These are phyloP conservation scores for Periphyllus acericola DNA, from an alignment of 2,888 invertebrate species.

Conservation along the genomic window DNA sequence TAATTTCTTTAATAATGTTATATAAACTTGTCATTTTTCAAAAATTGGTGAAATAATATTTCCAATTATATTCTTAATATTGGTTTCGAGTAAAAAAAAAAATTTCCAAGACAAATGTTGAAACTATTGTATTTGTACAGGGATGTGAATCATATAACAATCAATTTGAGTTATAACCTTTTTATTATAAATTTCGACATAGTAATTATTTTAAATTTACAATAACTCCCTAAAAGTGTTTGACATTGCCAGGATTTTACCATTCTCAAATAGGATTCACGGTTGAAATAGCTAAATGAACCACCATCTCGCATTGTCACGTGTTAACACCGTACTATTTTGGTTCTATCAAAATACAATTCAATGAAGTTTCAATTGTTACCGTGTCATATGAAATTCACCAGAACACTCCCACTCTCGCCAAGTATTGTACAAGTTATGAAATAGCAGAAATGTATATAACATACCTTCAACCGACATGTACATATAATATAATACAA, in stretches of 20 bases:
- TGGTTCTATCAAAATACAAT: slow-evolving; percentile 15
- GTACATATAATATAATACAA: neutral
- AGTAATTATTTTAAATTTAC: neutral
- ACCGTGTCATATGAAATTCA: neutral
- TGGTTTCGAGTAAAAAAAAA: no score
- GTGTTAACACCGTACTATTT: neutral
- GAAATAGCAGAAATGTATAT: neutral
- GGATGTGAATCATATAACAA: no score
- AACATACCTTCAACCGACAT: neutral
- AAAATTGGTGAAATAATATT: no score
- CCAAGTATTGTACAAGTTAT: neutral
- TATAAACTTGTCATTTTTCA: no score
- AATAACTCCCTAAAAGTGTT: neutral
- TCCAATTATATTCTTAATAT: no score
- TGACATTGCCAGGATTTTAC: neutral
- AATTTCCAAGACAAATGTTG: no score
- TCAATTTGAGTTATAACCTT: no score
- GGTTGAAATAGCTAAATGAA: neutral
- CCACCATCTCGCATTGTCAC: neutral
- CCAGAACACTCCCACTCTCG: neutral
- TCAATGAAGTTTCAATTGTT: slow-evolving; percentile 15
- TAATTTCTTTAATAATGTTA: no score
- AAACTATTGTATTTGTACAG: no score
- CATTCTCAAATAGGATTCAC: neutral
- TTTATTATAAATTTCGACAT: no score